Evolutionary conservation across 1,140 invertebrate genomes (phyloP), one percentile per base, ranked within the genome.

Genomic region (Listronotus oregonensis): DNA sequence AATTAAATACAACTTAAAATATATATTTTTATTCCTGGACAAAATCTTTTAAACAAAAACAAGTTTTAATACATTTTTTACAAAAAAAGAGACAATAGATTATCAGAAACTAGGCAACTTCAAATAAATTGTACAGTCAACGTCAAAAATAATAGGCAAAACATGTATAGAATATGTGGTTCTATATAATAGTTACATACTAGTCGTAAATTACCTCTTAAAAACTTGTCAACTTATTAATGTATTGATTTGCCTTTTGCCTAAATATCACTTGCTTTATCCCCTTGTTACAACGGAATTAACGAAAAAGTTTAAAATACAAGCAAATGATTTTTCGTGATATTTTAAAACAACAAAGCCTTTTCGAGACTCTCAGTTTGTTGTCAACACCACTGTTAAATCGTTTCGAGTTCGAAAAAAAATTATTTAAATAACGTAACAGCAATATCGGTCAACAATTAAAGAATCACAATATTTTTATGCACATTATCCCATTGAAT

Each of bases 131-230:
- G 65, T 67, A 59, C 55, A 67, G 59, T 62, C 57, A 62, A 66
- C 46, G 27, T 58, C 34, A 43, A 66, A 73, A 74, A 74, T 64
- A 54, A 72, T 70, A 74, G 70, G 70, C 64, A 66, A 66, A 27
- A 73, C 70, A 73, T 72, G 68, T 72, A 74, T 63, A 63, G 70
- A 72, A 66, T 72, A 64, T 68, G 69, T 67, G 50, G 59, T 71
- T 73, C 67, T 64, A 71, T 67, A 72, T 69, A 70, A 70, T 72
- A 73, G 68, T 75, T 74, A 70, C 71, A 75, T 69, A 71, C 71
- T 75, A 73, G 69, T 70, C 70, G 71, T 74, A 75, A 74, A 70
- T 74, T 74, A 75, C 69, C 68, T 71, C 70, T 73, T 65, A 68
- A 61, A 69, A 62, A 69, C 64, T 58, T 63, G 58, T 31, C 15